Percentiles rank a stretch among this genome's conserved stretches.
Conservation (phyloP, 2,888 invertebrate species). For the Thera obeliscata region DNA sequence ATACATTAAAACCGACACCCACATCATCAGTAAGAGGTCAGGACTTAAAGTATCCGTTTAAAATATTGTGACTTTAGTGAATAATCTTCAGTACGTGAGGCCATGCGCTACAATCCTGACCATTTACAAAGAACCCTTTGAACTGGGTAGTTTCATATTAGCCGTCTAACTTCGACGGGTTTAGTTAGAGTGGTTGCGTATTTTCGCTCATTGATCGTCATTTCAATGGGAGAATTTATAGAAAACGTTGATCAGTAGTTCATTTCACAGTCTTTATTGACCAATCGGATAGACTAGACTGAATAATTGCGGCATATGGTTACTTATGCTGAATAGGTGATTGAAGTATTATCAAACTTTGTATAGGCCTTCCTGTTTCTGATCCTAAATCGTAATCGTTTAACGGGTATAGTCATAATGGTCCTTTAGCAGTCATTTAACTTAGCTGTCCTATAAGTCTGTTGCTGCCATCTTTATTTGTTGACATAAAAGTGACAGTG, state of each 20-base stretch:
- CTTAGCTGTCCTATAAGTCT: too few relatives aligned
- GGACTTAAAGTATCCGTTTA: constrained; percentile 70
- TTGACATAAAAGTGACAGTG: too few relatives aligned
- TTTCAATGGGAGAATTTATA: constrained; percentile 75
- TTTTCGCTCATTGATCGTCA: constrained; percentile 75
- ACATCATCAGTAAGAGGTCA: constrained; percentile 69
- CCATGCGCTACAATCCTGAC: constrained; percentile 19
- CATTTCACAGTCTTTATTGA: constrained; percentile 68
- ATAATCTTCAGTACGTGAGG: constrained; percentile 58
- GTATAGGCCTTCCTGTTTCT: not conserved
- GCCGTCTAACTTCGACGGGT: not conserved
- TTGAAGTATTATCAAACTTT: constrained; percentile 50
- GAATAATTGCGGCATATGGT: constrained; percentile 40
- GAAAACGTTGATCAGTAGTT: constrained; percentile 57
- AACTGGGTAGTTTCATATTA: not conserved
- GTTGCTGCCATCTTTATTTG: too few relatives aligned
- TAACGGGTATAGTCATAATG: too few relatives aligned
- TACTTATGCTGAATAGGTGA: constrained; percentile 60
- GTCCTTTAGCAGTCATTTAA: too few relatives aligned
- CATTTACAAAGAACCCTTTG: constrained; percentile 24
- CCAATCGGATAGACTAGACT: constrained; percentile 61
- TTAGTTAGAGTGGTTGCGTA: constrained; percentile 57
- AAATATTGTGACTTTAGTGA: constrained; percentile 77
- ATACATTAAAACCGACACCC: constrained; percentile 71
- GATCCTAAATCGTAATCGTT: not conserved